Base-by-base conservation (phyloP, 2,888 invertebrate species). In the Isoperla grammatica region DNA sequence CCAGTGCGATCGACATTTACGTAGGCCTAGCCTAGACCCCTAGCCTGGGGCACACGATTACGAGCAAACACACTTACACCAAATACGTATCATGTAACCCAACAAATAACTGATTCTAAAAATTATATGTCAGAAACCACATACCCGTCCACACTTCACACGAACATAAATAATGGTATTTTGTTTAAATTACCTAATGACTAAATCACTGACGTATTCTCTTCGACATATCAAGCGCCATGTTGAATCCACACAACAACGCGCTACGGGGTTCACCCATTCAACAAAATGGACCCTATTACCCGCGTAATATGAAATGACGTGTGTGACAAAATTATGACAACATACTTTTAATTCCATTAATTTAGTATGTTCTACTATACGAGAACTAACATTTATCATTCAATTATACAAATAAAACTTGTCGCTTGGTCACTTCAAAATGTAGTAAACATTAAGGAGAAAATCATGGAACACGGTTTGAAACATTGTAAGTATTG, bases 181-280 rank as follows among this genome's bases (percentile, higher is more conserved):
- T 29, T 29, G 29, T 29, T 29, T 29, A 29, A 29, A 29, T 54
- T 62, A 61, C 58, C 64, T 56, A 62, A 53, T 49, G 42, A 54
- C 56, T 59, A 66, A 64, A 59, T 55, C 64, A 64, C 63, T 65
- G 65, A 61, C 67, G 66, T 66, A 65, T 65, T 62, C 64, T 57
- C 59, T 72, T 76, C 77, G 77, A 78, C 79, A 81, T 79, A 81
- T 77, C 77, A 78, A 77, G 77, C 80, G 82, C 83, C 83, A 83
- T 83, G 78, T 82, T 82, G 81, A 77, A 81, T 82, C 79, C 81
- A 82, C 81, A 82, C 81, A 82, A 83, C 83, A 83, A 83, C 82
- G 83, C 82, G 80, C 81, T 76, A 80, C 79, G 79, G 78, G 78
- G 79, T 76, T 72, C 74, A 74, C 78, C 72, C 71, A 72, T 71